These are phyloP conservation scores for Drosophila bocqueti DNA, from an alignment of 1,140 invertebrate genomes.

Conservation along the genomic window DNA sequence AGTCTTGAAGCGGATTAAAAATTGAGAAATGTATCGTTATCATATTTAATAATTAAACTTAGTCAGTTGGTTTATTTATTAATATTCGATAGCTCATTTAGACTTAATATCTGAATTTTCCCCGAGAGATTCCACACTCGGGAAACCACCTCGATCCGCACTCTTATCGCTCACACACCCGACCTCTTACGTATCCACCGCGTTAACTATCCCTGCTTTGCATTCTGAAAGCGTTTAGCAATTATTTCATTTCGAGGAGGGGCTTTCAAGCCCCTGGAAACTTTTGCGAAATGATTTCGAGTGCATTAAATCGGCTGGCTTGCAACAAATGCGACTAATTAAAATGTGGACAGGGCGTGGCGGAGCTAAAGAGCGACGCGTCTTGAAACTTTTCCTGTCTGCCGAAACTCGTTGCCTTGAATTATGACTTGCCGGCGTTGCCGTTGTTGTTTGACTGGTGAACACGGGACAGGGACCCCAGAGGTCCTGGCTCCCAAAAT, in stretches of 20 bases:
- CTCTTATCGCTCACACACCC: constrained; percentile 31
- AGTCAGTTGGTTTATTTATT: no score
- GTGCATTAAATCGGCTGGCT: constrained; percentile 80
- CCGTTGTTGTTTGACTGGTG: constrained; percentile 38
- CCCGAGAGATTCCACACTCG: not conserved
- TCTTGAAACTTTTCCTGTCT: constrained; percentile 29
- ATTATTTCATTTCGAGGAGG: constrained; percentile 71
- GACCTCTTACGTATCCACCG: constrained; percentile 17
- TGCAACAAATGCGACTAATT: constrained; percentile 81
- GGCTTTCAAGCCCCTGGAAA: constrained; percentile 44
- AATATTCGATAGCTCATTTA: not conserved
- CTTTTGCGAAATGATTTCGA: constrained; percentile 75
- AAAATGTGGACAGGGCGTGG: constrained; percentile 67
- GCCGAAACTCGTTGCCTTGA: constrained; percentile 42
- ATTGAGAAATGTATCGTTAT: no score
- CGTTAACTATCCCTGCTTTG: constrained; percentile 57
- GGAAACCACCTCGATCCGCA: not conserved
- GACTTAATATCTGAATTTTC: not conserved
- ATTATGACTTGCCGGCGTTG: constrained; percentile 49
- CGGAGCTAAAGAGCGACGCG: constrained; percentile 26
- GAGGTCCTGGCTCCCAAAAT: not conserved
- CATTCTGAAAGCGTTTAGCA: constrained; percentile 72
- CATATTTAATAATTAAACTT: no score
- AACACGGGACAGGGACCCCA: constrained; percentile 24
- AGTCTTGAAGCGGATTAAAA: no score